Base-by-base conservation (phyloP, 2,797 vertebrate genomes). In the Neosilurus mollespiculum region DNA sequence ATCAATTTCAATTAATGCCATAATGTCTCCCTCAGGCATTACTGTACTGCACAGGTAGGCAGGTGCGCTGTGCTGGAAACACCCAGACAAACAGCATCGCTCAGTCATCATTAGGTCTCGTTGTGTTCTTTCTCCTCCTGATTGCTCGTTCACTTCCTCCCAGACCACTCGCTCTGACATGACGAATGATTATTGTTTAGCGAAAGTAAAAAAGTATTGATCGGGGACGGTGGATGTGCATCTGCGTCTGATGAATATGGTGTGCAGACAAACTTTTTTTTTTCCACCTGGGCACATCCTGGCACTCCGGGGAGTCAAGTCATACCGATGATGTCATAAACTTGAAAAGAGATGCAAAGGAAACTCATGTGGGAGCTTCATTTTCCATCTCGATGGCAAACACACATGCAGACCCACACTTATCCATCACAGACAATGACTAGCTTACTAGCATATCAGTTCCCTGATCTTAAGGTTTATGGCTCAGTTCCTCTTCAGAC, bases 101-200 rank as follows among this genome's bases (percentile, higher is more conserved):
- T 78, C 71, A 78, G 86, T 54, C 70, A 54, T 73, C 69, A 15
- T 82, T 85, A 77, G 37, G 54, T 61, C 62, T 67, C 12, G 10
- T 66, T 56, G 65, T 51, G 58, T 77, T 62, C 65, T 83, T 71
- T 72, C 62, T 70, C n/a, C 16, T 69, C 34, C 64, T 80, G 62
- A 66, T 56, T 54, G 64, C 78, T 56, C 62, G 51, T 59, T 75
- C 70, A 43, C 81, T 80, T 84, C 76, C 78, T 87, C 72, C 62
- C 75, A 82, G 87, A 90, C 85, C 85, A 81, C 84, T 86, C 86
- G 81, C 83, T 85, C 66, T 85, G 86, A 91, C 88, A 90, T 94
- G 94, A 95, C 89, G 62, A 93, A 95, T 93, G 92, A 87, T 91
- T 93, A 91, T 94, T 92, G 93, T 93, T 92, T 89, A 88, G 89